Evolutionary conservation across 2,888 invertebrate species (phyloP), one percentile per base, ranked within the genome.

Genomic region (Blera fallax): DNA sequence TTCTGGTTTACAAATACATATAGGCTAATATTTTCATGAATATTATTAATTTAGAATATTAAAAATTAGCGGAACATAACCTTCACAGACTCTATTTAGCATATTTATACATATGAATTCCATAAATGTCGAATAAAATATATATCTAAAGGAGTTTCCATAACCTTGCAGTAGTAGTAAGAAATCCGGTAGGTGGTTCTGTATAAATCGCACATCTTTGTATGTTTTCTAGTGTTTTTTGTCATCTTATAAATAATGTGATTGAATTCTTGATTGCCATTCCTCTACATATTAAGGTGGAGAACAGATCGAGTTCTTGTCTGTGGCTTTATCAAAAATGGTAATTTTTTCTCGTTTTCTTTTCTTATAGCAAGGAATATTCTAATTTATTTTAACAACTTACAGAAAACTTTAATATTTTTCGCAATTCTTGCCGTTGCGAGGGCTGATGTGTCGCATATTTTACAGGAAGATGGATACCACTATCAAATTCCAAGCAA

Each of bases 381-480:
- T 50, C 24, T 14, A 7, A 21, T 34, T 48, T 5, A 2, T 72
- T 5, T 62, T 1, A 8, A 24, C 3, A 16, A 43, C 7, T 50
- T 78, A 40, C 40, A 83, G 83, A 78, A 83, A 56, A 29, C 54
- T 1, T 16, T 83, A 4, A 48, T 78, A 50, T 21, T 83, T 3
- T 18, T 73, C 1, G 83, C 62, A n/a, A 3, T 83, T 7, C 0
- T 78, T 8, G 73, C 67, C 3, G 16, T 43, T 18, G 69, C 21
- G 11, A 48, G 29, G 1, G 78, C 73, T 6, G 83, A 83, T 56
- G 83, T 83, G 1, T 83, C 83, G 8, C 83, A 83, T 27, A 67
- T 83, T n/a, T 29, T 78, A 7, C 50, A 83, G 24, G 78, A 78
- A 27, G 78, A 78, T 64, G 83, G 83, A 69, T 83, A 83, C 27